Evolutionary conservation across 1,140 invertebrate species (phyloP).

Genomic region (Drosophila persimilis): DNA sequence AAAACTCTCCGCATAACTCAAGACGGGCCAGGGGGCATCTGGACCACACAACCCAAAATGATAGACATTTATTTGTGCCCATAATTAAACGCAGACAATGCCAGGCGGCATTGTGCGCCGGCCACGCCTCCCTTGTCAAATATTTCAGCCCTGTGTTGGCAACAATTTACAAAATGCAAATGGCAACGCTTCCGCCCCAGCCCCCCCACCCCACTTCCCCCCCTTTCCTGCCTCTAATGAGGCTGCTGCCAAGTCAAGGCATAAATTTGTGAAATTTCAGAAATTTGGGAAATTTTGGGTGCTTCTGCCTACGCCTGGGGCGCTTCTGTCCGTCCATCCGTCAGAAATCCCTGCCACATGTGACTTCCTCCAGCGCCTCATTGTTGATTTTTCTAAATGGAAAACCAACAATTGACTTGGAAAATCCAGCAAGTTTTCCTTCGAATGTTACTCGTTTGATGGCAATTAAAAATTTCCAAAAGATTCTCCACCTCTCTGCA

Average conservation of each 20-base stretch:
- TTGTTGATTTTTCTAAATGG: slow-evolving; percentile 73
- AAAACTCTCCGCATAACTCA: slow-evolving; percentile 58
- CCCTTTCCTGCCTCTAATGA: slow-evolving; percentile 40
- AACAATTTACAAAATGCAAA: slow-evolving; percentile 77
- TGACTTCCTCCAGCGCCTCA: slow-evolving; percentile 31
- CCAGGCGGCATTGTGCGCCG: slow-evolving; percentile 26
- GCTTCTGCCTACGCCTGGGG: slow-evolving; percentile 35
- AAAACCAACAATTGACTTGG: slow-evolving; percentile 57
- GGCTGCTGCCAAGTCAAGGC: slow-evolving; percentile 49
- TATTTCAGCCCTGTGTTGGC: slow-evolving; percentile 60
- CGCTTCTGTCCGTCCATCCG: not conserved
- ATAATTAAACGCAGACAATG: slow-evolving; percentile 81
- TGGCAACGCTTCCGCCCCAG: slow-evolving; percentile 24
- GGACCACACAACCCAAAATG: slow-evolving; percentile 56
- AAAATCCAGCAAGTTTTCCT: slow-evolving; percentile 28
- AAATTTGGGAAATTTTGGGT: slow-evolving; percentile 1
- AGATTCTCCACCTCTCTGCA: not conserved
- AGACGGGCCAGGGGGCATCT: slow-evolving; percentile 6
- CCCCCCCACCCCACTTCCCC: not conserved
- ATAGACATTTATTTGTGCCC: slow-evolving; percentile 76
- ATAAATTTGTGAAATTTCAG: slow-evolving; percentile 53
- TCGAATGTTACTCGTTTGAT: slow-evolving; percentile 32
- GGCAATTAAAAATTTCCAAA: slow-evolving; percentile 52
- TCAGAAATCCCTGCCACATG: slow-evolving; percentile 56
- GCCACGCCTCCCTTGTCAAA: slow-evolving; percentile 60